Conservation (phyloP, 2,113 vertebrate genomes). For the Hippolais icterina region DNA sequence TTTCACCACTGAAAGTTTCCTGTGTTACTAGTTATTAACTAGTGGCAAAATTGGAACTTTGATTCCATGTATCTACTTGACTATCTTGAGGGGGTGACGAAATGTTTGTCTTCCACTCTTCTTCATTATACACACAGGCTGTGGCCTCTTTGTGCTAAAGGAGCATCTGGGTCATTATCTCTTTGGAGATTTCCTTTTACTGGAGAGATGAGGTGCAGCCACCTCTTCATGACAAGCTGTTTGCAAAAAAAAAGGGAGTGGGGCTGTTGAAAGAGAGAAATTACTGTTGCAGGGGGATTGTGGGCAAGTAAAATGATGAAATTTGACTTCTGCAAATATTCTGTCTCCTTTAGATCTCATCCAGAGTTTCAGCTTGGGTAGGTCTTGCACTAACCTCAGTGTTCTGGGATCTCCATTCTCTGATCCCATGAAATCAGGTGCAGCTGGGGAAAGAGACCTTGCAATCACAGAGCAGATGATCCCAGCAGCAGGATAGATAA, state of each 20-base stretch:
- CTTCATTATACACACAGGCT: not conserved
- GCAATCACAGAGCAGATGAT: not conserved
- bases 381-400: conserved; percentile 17
- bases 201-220: not conserved
- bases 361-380: conserved; percentile 58
- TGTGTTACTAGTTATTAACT: not conserved
- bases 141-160: not conserved
- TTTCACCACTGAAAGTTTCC: not conserved
- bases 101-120: not conserved
- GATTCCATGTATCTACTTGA: not conserved
- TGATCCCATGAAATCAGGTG: conserved; percentile 39
- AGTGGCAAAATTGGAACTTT: not conserved
- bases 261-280: not conserved
- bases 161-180: not conserved
- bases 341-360: conserved; percentile 52
- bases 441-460: not conserved
- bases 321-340: conserved; percentile 25
- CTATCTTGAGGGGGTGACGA: not conserved
- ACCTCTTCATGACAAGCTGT: not conserved
- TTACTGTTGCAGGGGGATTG: not conserved
- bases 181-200: not conserved
- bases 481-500: not conserved
- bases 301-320: not conserved
- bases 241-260: not conserved
- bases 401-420: conserved; percentile 3